These are phyloP conservation scores for Ormyrus labotus DNA, from an alignment of 2,888 invertebrate species.

Conservation along the genomic window DNA sequence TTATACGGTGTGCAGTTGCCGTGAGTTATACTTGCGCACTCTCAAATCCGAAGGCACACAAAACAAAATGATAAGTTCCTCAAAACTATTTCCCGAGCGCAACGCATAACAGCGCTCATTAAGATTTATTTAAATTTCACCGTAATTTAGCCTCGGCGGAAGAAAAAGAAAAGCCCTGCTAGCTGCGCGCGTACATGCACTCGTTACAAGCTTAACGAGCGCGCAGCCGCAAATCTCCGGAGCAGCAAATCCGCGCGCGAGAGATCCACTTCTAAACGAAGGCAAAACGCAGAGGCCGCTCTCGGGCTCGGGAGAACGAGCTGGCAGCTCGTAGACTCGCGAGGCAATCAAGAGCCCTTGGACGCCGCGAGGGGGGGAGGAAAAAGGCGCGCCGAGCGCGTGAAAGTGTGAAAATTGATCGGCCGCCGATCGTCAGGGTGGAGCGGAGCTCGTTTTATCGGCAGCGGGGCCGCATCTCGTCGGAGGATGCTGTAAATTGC, in stretches of 20 bases:
- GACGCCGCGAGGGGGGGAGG: neutral
- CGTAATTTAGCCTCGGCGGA: constrained; percentile 17
- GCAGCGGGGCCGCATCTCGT: neutral
- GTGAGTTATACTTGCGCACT: no score
- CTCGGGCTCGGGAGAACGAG: neutral
- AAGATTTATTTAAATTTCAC: constrained; percentile 19
- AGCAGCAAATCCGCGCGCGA: neutral
- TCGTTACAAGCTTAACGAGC: constrained; percentile 35
- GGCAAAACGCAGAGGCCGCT: neutral
- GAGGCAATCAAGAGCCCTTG: constrained; percentile 19
- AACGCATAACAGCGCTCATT: neutral
- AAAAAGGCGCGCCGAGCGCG: constrained; percentile 23
- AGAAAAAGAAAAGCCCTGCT: constrained; percentile 18
- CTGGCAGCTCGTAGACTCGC: no score
- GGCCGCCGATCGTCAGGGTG: constrained; percentile 7
- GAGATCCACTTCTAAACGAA: constrained; percentile 6
- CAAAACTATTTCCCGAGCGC: neutral
- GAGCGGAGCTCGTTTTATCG: neutral
- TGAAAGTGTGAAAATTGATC: constrained; percentile 60
- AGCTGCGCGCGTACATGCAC: neutral
- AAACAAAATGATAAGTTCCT: no score
- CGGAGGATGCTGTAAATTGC: constrained; percentile 35
- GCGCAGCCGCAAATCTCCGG: neutral
- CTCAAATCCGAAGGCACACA: no score
- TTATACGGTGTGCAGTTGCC: no score